Evolutionary conservation across 2,113 vertebrate species (phyloP).

Genomic region (Motacilla alba): DNA sequence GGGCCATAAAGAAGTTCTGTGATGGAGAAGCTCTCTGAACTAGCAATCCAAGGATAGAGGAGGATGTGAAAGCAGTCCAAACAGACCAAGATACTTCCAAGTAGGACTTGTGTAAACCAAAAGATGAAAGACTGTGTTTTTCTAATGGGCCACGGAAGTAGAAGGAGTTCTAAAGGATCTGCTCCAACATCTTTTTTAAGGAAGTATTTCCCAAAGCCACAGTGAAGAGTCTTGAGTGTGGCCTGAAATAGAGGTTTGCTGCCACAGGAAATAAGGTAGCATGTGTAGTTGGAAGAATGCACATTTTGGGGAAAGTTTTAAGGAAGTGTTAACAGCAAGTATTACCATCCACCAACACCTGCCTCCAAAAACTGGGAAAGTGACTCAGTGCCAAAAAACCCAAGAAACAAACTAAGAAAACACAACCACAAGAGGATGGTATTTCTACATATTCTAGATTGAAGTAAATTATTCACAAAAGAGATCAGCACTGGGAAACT

Average conservation of each 20-base stretch:
- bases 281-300: background rate
- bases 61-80: background rate
- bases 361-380: background rate
- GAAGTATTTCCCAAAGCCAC: background rate
- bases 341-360: background rate
- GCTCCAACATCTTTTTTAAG: background rate
- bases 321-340: background rate
- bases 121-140: background rate
- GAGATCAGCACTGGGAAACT: background rate
- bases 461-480: conserved; percentile 3
- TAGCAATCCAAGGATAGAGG: background rate
- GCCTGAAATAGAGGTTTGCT: background rate
- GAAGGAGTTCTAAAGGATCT: background rate
- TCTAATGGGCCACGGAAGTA: background rate
- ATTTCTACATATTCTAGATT: background rate
- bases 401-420: background rate
- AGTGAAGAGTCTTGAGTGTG: background rate
- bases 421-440: background rate
- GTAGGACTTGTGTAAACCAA: background rate
- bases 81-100: background rate
- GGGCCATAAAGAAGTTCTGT: background rate
- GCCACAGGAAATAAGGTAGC: background rate
- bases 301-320: background rate
- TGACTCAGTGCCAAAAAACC: background rate
- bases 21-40: background rate